Percentiles rank a stretch among this genome's conserved stretches.
Conservation (phyloP, 2,797 vertebrate genomes). For the Pseudochaenichthys georgianus region DNA sequence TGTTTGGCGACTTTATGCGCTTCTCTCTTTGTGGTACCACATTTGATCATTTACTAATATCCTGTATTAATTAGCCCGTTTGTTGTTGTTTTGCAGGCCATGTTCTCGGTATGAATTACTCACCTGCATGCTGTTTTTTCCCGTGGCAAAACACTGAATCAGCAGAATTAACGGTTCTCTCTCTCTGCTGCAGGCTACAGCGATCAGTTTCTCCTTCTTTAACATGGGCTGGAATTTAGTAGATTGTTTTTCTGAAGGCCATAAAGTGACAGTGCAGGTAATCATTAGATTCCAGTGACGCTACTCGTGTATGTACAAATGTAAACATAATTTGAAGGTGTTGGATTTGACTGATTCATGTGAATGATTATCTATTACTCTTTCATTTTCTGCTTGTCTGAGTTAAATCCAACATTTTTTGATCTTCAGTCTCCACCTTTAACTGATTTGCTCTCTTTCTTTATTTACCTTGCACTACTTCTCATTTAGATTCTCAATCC, state of each 20-base stretch:
- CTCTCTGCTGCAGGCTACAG: conserved; percentile 25
- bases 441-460: not conserved
- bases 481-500: not conserved
- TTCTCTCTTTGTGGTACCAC: not conserved
- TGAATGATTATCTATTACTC: not conserved
- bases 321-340: not conserved
- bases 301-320: not conserved
- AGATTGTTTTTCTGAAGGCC: not conserved
- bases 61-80: not conserved
- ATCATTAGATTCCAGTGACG: not conserved
- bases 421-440: not conserved
- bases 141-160: conserved; percentile 40
- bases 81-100: conserved; percentile 7
- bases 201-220: not conserved
- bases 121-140: conserved; percentile 25
- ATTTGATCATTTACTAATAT: not conserved
- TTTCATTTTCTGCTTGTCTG: not conserved
- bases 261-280: not conserved
- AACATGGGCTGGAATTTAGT: conserved; percentile 1
- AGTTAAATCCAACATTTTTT: not conserved
- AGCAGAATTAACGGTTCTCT: conserved; percentile 28
- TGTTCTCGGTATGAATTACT: conserved; percentile 27
- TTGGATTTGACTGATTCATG: not conserved
- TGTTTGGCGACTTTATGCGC: not conserved
- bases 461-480: not conserved